Percentiles rank a stretch among this genome's conserved stretches.
Conservation (phyloP, 1,140 invertebrate species). For the Sesamia nonagrioides region DNA sequence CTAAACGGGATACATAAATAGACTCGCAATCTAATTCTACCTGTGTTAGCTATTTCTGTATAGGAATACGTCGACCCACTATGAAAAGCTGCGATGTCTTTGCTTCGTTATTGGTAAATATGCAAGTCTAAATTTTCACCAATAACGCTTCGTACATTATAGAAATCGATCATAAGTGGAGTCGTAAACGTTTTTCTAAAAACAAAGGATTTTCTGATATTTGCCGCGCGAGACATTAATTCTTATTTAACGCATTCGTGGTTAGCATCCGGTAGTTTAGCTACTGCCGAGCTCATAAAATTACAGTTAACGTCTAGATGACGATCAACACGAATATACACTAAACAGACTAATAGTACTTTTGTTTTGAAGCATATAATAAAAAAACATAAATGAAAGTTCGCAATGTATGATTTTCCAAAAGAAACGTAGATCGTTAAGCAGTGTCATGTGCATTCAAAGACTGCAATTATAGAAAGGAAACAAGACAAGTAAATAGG, state of each 20-base stretch:
- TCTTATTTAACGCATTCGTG: slow-evolving; percentile 40
- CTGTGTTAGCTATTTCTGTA: too few species aligned
- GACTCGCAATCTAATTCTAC: too few species aligned
- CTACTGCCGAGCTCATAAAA: slow-evolving; percentile 32
- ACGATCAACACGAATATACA: slow-evolving; percentile 34
- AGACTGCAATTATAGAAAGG: slow-evolving; percentile 57
- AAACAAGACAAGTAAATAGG: slow-evolving; percentile 60
- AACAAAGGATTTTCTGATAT: slow-evolving; percentile 24
- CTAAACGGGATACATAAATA: too few species aligned
- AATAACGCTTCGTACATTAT: too few species aligned
- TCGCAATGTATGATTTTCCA: background rate
- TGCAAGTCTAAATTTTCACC: too few species aligned
- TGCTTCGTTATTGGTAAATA: too few species aligned
- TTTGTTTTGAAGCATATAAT: slow-evolving; percentile 5
- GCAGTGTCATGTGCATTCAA: background rate
- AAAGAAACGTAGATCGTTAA: background rate
- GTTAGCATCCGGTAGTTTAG: slow-evolving; percentile 40
- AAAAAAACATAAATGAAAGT: background rate
- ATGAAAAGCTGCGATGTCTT: too few species aligned
- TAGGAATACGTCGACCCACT: too few species aligned
- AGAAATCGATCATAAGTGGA: background rate
- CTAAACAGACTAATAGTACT: slow-evolving; percentile 38
- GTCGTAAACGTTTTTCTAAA: slow-evolving; percentile 6
- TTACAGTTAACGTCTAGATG: slow-evolving; percentile 42
- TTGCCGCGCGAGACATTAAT: slow-evolving; percentile 19